Conservation (phyloP, 1,140 invertebrate genomes). For the Stenopsyche tienmushanensis region DNA sequence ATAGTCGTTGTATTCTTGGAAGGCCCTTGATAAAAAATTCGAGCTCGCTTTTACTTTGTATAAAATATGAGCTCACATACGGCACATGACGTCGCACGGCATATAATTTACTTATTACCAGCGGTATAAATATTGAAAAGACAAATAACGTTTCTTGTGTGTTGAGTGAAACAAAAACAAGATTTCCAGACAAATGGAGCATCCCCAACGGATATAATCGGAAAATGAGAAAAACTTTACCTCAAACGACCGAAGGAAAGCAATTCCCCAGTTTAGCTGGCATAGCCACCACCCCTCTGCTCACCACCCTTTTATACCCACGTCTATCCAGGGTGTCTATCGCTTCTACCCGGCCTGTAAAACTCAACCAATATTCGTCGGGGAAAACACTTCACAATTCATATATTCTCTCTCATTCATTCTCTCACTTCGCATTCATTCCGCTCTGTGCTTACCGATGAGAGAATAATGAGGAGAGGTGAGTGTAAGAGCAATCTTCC, state of each 20-base stretch:
- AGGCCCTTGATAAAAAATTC: no score
- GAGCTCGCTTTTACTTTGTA: no score
- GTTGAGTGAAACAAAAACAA: no score
- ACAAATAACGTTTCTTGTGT: no score
- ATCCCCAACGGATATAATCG: slow-evolving; percentile 37
- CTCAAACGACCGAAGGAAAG: slow-evolving; percentile 29
- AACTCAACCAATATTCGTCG: neutral
- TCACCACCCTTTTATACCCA: neutral
- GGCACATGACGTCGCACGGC: no score
- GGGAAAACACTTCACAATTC: slow-evolving; percentile 11
- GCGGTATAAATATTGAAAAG: no score
- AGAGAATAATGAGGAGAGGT: slow-evolving; percentile 24
- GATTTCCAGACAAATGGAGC: slow-evolving; percentile 7
- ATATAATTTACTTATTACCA: no score
- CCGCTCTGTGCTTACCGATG: slow-evolving; percentile 21
- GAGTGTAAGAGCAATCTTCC: neutral
- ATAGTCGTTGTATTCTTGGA: no score
- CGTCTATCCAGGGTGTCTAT: no score
- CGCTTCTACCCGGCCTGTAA: neutral
- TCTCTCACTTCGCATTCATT: slow-evolving; percentile 9
- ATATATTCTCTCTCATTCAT: slow-evolving; percentile 19
- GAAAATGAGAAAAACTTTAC: slow-evolving; percentile 36
- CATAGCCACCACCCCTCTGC: slow-evolving; percentile 1
- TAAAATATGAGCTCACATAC: no score
- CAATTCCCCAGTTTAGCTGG: slow-evolving; percentile 35